phyloP scores from a whole-genome alignment of 2,113 vertebrate species.

The Ia io region DNA sequence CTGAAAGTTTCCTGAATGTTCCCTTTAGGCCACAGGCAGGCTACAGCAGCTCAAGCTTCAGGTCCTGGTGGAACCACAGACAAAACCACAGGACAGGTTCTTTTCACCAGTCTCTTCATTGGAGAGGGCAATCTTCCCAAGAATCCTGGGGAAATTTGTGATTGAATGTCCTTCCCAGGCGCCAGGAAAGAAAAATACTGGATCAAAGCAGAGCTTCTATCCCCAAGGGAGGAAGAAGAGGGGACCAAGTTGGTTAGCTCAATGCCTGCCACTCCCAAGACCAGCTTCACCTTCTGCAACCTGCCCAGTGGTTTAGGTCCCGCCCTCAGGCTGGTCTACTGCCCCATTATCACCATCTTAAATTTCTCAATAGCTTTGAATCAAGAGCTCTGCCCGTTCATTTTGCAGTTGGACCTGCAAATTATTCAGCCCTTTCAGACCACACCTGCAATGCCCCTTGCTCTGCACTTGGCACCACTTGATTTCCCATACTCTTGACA shows the following conservation, averaged over 20 bases:
- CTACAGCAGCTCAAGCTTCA: neutral
- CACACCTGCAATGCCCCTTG: neutral
- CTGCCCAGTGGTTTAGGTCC: neutral
- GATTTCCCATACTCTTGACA: neutral
- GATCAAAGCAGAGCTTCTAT: neutral
- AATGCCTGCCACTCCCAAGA: neutral
- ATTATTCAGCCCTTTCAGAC: neutral
- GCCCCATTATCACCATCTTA: neutral
- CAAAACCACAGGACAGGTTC: neutral
- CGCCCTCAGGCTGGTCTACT: neutral
- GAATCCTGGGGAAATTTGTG: neutral
- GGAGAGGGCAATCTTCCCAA: neutral
- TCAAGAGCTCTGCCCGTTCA: neutral
- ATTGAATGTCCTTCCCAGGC: neutral
- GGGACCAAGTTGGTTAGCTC: neutral
- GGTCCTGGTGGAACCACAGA: neutral
- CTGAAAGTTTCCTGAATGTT: neutral
- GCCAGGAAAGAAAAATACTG: neutral
- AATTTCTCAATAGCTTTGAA: neutral
- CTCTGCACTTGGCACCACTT: rapidly evolving
- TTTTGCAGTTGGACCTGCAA: neutral
- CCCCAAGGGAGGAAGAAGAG: neutral
- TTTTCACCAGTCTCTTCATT: neutral
- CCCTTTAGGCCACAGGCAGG: neutral
- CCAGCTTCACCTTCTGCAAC: neutral